These are phyloP conservation scores for Pollachius pollachius DNA, from an alignment of 2,113 vertebrate genomes.

Conservation along the genomic window DNA sequence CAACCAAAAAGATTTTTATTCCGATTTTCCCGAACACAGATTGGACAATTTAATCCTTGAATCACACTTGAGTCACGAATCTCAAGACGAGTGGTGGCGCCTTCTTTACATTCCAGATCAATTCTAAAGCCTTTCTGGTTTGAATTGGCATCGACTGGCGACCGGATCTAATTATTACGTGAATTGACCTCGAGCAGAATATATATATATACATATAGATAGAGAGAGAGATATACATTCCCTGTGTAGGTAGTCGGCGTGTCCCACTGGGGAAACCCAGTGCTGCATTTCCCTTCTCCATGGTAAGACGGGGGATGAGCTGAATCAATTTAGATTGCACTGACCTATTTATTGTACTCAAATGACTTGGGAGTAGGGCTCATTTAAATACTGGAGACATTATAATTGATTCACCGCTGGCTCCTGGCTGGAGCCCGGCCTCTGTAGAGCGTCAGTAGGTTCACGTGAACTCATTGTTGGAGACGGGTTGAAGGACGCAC, in stretches of 20 bases:
- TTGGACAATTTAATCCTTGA: background rate
- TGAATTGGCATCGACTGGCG: constrained; percentile 8
- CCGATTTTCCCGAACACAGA: no score
- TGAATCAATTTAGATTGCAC: constrained; percentile 37
- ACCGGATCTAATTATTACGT: constrained; percentile 12
- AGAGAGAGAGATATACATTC: no score
- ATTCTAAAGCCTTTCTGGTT: constrained; percentile 9
- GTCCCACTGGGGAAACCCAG: background rate
- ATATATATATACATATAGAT: no score
- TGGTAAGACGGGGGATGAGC: constrained; percentile 9
- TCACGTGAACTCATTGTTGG: no score
- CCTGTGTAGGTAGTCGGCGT: constrained; percentile 1
- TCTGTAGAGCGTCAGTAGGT: background rate
- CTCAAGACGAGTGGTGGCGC: background rate
- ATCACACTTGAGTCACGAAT: background rate
- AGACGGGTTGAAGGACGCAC: no score
- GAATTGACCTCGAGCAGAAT: constrained; percentile 4
- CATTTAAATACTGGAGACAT: constrained; percentile 41
- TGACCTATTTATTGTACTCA: constrained; percentile 41
- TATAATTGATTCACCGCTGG: constrained; percentile 39
- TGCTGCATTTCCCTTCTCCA: constrained; percentile 3
- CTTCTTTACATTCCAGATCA: constrained; percentile 6
- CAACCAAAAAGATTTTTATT: no score
- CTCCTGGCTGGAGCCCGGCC: constrained; percentile 20
- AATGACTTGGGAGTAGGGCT: constrained; percentile 26